Conservation (phyloP, 2,888 invertebrate species). For the Neria commutata region DNA sequence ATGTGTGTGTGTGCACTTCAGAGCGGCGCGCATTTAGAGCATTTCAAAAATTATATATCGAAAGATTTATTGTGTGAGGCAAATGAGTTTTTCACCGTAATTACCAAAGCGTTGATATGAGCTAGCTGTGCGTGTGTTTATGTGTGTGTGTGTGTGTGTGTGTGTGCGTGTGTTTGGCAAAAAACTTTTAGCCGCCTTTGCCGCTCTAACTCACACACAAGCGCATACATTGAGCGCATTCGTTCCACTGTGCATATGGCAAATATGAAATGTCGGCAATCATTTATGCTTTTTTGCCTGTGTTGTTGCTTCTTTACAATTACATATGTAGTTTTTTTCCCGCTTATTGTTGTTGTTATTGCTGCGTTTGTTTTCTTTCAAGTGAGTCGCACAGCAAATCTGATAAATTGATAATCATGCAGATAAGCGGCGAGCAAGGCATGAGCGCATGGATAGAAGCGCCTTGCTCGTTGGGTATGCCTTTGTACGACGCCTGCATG, state of each 20-base stretch:
- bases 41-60: constrained; percentile 45
- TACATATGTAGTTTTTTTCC: constrained; percentile 12
- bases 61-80: constrained; percentile 51
- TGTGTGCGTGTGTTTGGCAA: constrained; percentile 21
- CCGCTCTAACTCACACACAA: too few relatives aligned
- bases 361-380: not conserved
- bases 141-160: constrained; percentile 9
- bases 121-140: constrained; percentile 28
- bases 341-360: constrained; percentile 8
- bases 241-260: constrained; percentile 1
- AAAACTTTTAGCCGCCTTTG: not conserved
- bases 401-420: constrained; percentile 25
- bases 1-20: constrained; percentile 2
- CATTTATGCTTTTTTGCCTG: constrained; percentile 28
- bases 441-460: constrained; percentile 26
- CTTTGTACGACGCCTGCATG: constrained; percentile 2
- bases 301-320: constrained; percentile 21
- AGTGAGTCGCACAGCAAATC: not conserved
- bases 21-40: constrained; percentile 24
- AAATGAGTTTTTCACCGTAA: constrained; percentile 54
- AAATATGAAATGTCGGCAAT: constrained; percentile 34
- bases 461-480: constrained; percentile 11
- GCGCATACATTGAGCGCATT: too few relatives aligned
- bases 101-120: too few relatives aligned
- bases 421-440: constrained; percentile 18